Evolutionary conservation across 2,113 vertebrate genomes (phyloP).

Genomic region (Tricholaema leucomelas): DNA sequence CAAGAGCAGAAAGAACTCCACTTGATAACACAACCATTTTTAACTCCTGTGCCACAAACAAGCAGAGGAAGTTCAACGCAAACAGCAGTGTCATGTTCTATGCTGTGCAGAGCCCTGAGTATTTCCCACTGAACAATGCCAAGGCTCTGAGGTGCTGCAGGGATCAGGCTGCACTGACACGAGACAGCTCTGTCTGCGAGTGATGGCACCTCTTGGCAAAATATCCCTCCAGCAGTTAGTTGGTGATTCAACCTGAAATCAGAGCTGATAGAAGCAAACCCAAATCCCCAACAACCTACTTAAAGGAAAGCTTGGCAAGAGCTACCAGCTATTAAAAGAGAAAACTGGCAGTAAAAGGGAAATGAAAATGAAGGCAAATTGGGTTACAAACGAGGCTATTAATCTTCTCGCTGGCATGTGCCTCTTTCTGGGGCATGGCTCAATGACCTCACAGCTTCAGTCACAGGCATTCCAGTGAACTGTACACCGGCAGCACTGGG

Average conservation of each 20-base stretch:
- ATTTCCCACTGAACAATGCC: neutral
- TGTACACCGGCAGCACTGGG: neutral
- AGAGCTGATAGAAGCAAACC: slow-evolving; percentile 16
- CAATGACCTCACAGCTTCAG: neutral
- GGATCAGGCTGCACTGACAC: neutral
- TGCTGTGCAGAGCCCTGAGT: neutral
- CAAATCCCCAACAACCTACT: neutral
- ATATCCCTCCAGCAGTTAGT: neutral
- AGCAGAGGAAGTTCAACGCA: neutral
- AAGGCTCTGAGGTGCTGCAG: neutral
- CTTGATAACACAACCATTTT: neutral
- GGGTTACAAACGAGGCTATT: slow-evolving; percentile 21
- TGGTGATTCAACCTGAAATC: slow-evolving; percentile 24
- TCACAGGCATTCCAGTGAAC: neutral
- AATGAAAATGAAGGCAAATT: slow-evolving; percentile 27
- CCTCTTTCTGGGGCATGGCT: neutral
- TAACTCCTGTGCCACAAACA: neutral
- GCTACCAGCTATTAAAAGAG: neutral
- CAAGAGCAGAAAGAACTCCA: neutral
- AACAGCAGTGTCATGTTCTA: neutral
- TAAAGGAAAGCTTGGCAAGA: slow-evolving; percentile 36
- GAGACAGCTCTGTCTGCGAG: neutral
- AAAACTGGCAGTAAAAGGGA: slow-evolving; percentile 31
- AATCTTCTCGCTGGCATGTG: slow-evolving; percentile 20
- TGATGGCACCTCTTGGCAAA: neutral